Conservation (phyloP, 1,140 invertebrate species). For the Coelopa frigida region DNA sequence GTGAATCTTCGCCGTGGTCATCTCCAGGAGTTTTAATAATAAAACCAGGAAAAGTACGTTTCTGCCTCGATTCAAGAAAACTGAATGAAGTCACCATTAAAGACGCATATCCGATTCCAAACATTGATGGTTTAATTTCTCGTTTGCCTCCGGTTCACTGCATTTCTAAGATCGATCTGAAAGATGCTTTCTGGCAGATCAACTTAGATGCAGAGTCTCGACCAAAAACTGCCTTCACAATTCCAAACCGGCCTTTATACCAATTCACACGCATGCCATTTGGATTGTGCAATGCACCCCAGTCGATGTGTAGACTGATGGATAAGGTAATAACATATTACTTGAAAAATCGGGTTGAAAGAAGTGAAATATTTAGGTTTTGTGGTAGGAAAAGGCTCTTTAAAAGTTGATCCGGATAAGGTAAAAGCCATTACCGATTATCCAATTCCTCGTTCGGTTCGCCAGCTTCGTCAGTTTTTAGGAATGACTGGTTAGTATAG, state of each 20-base stretch:
- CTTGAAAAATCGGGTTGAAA: no score
- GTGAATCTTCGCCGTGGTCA: constrained; percentile 21
- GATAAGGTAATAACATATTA: no score
- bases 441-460: background rate
- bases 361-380: background rate
- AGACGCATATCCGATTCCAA: constrained; percentile 30
- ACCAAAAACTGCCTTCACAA: constrained; percentile 45
- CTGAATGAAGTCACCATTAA: constrained; percentile 26
- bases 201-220: constrained; percentile 21
- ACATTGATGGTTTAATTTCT: constrained; percentile 18
- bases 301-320: constrained; percentile 10
- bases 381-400: background rate
- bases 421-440: background rate
- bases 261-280: constrained; percentile 16
- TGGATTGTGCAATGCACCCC: constrained; percentile 12
- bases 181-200: constrained; percentile 39
- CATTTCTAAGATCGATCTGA: constrained; percentile 15
- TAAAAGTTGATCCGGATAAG: constrained; percentile 1
- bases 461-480: constrained; percentile 11
- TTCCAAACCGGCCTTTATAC: constrained; percentile 8
- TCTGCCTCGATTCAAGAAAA: constrained; percentile 31
- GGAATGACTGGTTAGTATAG: constrained; percentile 27
- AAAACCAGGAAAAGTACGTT: constrained; percentile 19
- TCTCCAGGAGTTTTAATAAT: constrained; percentile 24
- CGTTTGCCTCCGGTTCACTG: constrained; percentile 15